Conservation (phyloP, 2,888 invertebrate species). For the Thymelicus sylvestris region DNA sequence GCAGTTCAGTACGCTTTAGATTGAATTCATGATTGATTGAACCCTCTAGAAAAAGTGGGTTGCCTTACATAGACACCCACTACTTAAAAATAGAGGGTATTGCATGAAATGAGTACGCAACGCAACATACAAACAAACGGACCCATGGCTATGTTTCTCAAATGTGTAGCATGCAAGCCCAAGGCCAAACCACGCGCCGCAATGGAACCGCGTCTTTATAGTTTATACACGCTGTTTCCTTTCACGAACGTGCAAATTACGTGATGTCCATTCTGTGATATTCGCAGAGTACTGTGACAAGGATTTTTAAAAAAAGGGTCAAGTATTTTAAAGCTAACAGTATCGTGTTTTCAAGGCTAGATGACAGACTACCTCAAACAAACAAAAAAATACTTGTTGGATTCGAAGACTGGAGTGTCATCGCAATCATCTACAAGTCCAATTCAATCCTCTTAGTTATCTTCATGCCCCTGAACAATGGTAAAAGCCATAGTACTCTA, state of each 20-base stretch:
- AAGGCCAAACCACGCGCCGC: not conserved
- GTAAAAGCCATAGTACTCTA: no score
- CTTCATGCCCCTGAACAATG: no score
- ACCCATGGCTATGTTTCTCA: not conserved
- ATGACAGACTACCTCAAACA: not conserved
- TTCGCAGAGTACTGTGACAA: not conserved
- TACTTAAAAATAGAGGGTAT: no score
- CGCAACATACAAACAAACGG: not conserved
- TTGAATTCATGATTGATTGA: no score
- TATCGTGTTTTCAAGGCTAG: conserved; percentile 2
- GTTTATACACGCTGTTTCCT: not conserved
- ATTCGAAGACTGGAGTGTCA: not conserved
- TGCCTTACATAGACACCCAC: no score
- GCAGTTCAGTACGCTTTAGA: no score
- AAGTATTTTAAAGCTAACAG: not conserved
- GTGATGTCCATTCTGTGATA: not conserved
- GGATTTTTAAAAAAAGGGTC: not conserved
- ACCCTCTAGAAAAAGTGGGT: no score
- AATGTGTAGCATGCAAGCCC: not conserved
- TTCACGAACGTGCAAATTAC: conserved; percentile 6
- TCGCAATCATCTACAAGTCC: no score
- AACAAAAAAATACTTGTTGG: not conserved
- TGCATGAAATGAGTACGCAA: no score
- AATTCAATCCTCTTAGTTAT: no score
- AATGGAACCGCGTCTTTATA: not conserved